Evolutionary conservation across 1,140 invertebrate genomes (phyloP).

Genomic region (Proctacanthus coquilletti): DNA sequence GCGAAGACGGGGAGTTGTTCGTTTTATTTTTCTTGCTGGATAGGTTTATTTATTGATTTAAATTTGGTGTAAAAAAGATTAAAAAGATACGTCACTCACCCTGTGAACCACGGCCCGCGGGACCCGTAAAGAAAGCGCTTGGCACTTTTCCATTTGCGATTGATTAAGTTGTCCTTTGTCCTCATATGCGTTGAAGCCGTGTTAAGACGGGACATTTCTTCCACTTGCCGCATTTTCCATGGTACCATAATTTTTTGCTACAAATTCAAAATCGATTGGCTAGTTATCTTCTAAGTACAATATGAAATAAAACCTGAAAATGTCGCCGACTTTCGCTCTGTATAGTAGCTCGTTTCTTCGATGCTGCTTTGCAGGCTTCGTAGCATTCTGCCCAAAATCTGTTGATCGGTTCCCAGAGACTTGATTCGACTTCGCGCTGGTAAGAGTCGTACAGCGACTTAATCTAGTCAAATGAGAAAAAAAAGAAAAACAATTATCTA

Average conservation of each 20-base stretch:
- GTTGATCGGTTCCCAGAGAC: constrained; percentile 37
- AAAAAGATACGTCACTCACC: constrained; percentile 23
- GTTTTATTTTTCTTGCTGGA: too few species aligned
- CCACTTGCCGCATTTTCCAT: constrained; percentile 33
- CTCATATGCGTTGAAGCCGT: constrained; percentile 32
- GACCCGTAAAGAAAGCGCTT: constrained; percentile 38
- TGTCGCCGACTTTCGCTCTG: constrained; percentile 40
- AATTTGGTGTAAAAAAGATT: background rate
- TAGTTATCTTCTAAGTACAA: background rate
- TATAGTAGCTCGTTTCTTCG: constrained; percentile 38
- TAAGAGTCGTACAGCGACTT: constrained; percentile 32
- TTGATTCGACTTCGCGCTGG: constrained; percentile 29
- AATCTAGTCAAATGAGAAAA: constrained; percentile 22
- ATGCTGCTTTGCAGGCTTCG: constrained; percentile 38
- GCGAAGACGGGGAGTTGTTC: too few species aligned
- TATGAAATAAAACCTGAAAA: constrained; percentile 34
- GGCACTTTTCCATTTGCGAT: constrained; percentile 37
- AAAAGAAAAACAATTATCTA: constrained; percentile 7
- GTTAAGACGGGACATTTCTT: constrained; percentile 36
- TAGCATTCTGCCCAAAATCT: constrained; percentile 43
- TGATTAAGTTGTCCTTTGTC: constrained; percentile 33
- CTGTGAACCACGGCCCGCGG: constrained; percentile 39
- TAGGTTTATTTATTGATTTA: background rate
- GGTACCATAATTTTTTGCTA: constrained; percentile 38
- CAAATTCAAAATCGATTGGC: constrained; percentile 9